phyloP scores from a whole-genome alignment of 2,888 invertebrate genomes.

The Drosophila yooni region DNA sequence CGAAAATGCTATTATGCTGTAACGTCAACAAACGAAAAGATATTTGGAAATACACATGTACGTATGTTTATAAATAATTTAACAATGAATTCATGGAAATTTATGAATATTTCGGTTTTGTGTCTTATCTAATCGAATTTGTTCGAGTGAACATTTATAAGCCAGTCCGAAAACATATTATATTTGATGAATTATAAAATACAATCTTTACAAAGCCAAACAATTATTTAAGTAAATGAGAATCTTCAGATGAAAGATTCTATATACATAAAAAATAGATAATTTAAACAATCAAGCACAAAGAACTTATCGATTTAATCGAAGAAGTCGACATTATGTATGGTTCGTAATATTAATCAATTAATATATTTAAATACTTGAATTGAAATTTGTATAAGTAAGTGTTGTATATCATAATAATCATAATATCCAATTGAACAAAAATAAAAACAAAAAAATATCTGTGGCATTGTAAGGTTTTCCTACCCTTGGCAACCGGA shows the following conservation, averaged over 20 bases:
- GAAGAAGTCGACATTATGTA: background rate
- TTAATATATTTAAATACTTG: background rate
- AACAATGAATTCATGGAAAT: background rate
- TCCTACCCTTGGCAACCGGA: background rate
- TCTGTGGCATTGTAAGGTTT: background rate
- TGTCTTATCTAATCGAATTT: background rate
- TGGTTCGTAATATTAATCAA: background rate
- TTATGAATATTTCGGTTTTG: background rate
- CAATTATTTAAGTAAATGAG: background rate
- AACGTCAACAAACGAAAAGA: constrained; percentile 14
- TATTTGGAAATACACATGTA: background rate
- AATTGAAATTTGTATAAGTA: no score
- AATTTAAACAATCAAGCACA: background rate
- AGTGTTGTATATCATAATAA: background rate
- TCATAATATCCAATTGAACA: background rate
- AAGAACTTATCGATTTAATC: background rate
- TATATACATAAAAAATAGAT: background rate
- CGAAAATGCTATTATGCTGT: constrained; percentile 13
- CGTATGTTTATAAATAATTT: background rate
- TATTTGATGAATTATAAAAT: background rate
- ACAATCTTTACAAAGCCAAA: background rate
- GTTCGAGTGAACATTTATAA: background rate
- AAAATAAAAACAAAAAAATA: background rate
- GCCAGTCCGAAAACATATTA: background rate
- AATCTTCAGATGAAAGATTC: background rate